Conservation (phyloP, 1,140 invertebrate genomes). For the Aphidius ervi region DNA sequence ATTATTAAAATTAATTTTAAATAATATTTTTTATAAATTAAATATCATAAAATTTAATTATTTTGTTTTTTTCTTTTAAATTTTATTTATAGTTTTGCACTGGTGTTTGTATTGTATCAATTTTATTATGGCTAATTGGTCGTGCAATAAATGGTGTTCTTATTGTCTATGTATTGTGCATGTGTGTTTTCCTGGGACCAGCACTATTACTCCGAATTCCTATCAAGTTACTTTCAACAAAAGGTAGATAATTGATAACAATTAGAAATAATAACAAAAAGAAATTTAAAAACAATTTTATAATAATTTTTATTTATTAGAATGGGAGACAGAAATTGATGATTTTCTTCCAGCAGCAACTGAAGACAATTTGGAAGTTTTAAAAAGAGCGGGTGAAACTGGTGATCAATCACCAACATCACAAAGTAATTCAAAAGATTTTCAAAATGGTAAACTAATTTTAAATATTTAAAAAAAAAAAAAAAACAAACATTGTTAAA, state of each 20-base stretch:
- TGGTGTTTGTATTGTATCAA: slow-evolving; percentile 34
- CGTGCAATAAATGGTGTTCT: slow-evolving; percentile 36
- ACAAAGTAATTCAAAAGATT: slow-evolving; percentile 33
- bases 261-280: not conserved
- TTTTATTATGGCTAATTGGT: slow-evolving; percentile 42
- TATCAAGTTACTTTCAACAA: slow-evolving; percentile 28
- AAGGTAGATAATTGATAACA: slow-evolving; percentile 27
- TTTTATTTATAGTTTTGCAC: slow-evolving; percentile 38
- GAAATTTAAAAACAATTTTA: slow-evolving; percentile 1
- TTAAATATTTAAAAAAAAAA: slow-evolving; percentile 4
- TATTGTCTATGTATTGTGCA: slow-evolving; percentile 39
- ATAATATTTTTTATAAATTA: slow-evolving; percentile 14
- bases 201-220: slow-evolving; percentile 38
- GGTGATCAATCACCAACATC: slow-evolving; percentile 47
- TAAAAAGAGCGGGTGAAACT: slow-evolving; percentile 45
- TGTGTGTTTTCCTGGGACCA: slow-evolving; percentile 41
- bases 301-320: slow-evolving; percentile 26
- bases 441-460: slow-evolving; percentile 35
- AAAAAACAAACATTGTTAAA: not conserved
- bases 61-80: not conserved
- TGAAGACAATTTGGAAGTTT: slow-evolving; percentile 47
- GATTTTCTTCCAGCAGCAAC: slow-evolving; percentile 50
- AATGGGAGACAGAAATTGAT: slow-evolving; percentile 50
- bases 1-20: slow-evolving; percentile 2
- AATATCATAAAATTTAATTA: not conserved